Evolutionary conservation across 2,888 invertebrate species (phyloP), one percentile per base, ranked within the genome.

Genomic region (Junonia oenone): DNA sequence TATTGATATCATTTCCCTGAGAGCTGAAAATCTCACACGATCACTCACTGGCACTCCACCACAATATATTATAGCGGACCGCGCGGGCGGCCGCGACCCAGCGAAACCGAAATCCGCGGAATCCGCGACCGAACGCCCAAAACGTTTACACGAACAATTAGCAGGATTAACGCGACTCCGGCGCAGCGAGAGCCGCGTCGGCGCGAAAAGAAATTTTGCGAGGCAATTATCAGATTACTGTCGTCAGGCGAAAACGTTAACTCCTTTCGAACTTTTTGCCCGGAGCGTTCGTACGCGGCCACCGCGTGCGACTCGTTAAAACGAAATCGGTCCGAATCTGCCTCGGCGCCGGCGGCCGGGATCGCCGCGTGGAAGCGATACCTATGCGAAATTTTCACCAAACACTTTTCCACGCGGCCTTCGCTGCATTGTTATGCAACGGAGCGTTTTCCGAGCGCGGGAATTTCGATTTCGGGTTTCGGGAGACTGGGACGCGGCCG

Each of bases 351-450:
- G 62, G 64, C 67, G 71, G 3, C 38, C 38, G 38, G 38, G 59
- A 40, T 6, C 38, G 38, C 62, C 77, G 75, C 75, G 71, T 69
- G 68, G 71, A 68, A 67, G 63, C 19, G 65, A 64, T 64, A 66
- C 68, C 68, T 68, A 71, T 72, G 70, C 68, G 71, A 73, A 77
- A 78, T 80, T 82, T 79, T 77, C 82, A 78, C 62, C 43, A 43
- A 43, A 71, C 76, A 76, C 79, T 81, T 88, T 87, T 86, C 84
- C 82, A 72, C 71, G 74, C 77, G 71, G 78, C 79, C 80, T 85
- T 43, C 43, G 43, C 43, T 43, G 84, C 84, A 84, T 78, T 80
- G 82, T 88, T 87, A 87, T 86, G 87, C 87, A 87, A 88, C 82
- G 79, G 74, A 74, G 73, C 72, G 52, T 70, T 64, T 78, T 74